Evolutionary conservation across 2,113 vertebrate species (phyloP).

Genomic region (Oceanites oceanicus): DNA sequence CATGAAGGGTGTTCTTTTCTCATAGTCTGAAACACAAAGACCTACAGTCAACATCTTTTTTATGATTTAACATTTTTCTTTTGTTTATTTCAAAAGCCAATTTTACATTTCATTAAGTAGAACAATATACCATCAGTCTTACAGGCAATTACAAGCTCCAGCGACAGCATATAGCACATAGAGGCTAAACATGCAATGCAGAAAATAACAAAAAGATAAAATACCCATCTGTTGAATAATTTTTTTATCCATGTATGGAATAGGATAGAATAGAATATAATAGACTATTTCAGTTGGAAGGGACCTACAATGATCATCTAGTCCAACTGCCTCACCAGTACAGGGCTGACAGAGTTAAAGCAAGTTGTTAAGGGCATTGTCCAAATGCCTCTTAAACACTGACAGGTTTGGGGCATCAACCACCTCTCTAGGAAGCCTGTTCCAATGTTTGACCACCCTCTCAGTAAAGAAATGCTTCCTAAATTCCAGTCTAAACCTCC

Average conservation of each 20-base stretch:
- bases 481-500: too few relatives aligned
- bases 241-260: background rate
- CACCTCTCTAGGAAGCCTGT: background rate
- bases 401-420: background rate
- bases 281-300: background rate
- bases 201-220: background rate
- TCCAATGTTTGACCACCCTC: background rate
- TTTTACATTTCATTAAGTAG: conserved; percentile 23
- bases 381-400: background rate
- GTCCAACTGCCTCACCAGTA: background rate
- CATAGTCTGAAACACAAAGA: background rate
- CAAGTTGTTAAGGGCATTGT: background rate
- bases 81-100: background rate
- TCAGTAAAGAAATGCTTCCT: too few relatives aligned
- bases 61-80: background rate
- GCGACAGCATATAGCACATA: background rate
- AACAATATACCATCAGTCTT: background rate
- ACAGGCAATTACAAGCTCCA: background rate
- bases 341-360: background rate
- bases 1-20: background rate
- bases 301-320: fast-evolving
- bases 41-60: background rate
- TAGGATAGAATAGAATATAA: background rate
- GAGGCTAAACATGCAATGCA: background rate
- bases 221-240: background rate